Conservation (phyloP, 2,888 invertebrate species). For the Ophion costatus region DNA sequence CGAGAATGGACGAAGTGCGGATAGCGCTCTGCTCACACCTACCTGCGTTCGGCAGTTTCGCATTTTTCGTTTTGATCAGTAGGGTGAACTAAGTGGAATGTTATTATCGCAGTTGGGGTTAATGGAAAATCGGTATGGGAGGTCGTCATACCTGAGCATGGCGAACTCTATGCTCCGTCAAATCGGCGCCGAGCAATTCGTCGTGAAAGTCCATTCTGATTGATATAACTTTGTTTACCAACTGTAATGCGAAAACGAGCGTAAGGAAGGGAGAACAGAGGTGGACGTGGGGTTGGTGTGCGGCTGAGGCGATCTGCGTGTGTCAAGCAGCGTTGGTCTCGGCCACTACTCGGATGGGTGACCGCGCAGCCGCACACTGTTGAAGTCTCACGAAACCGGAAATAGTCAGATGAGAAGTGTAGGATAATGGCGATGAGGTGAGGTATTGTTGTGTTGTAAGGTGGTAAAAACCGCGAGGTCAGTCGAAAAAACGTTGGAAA, state of each 20-base stretch:
- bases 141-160: slow-evolving; percentile 86
- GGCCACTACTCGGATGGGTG: neutral
- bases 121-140: slow-evolving; percentile 20
- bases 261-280: neutral
- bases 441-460: no score
- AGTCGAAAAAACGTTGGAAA: neutral
- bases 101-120: neutral
- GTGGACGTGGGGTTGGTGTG: neutral
- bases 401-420: neutral
- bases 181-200: slow-evolving; percentile 94
- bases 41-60: slow-evolving; percentile 76
- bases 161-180: slow-evolving; percentile 93
- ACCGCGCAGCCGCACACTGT: neutral
- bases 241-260: slow-evolving; percentile 74
- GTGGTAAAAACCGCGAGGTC: neutral
- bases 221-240: slow-evolving; percentile 90
- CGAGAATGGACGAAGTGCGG: slow-evolving; percentile 88
- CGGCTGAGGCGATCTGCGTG: neutral
- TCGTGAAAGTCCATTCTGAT: slow-evolving; percentile 94
- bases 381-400: neutral
- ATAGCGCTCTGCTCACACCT: slow-evolving; percentile 90
- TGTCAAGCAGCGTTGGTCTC: neutral
- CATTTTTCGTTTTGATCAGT: slow-evolving; percentile 4
- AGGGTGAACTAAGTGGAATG: neutral
- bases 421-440: no score